A percentile compares a stretch with the other conserved stretches of the same genome.
Conservation (phyloP, 2,797 vertebrate genomes). For the Crocodylus rhombifer region DNA sequence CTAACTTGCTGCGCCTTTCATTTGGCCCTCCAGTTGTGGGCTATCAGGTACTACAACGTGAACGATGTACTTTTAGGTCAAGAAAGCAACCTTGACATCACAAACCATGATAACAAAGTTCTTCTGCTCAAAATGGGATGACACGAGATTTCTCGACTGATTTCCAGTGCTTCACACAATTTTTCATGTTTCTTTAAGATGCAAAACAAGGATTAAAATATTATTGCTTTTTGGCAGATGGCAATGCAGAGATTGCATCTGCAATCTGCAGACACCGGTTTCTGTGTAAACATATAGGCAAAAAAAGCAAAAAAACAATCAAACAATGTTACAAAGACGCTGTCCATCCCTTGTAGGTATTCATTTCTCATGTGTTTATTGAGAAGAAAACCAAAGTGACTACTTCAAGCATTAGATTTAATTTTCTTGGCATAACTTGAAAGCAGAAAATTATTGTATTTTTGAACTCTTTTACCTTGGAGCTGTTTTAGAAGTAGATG, state of each 20-base stretch:
- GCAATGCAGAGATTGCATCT: background rate
- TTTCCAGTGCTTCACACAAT: background rate
- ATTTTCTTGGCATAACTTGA: background rate
- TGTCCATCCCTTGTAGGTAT: accelerated
- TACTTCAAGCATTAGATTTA: accelerated
- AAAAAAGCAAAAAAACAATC: background rate
- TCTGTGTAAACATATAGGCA: accelerated
- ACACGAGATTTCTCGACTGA: too few relatives aligned
- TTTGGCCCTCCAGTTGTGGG: background rate
- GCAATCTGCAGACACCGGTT: background rate
- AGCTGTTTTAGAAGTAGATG: background rate
- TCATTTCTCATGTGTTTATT: background rate
- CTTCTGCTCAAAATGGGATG: background rate
- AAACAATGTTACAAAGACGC: accelerated
- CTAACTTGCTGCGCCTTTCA: background rate
- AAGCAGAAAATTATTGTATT: background rate
- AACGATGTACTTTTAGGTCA: accelerated
- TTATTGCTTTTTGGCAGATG: background rate
- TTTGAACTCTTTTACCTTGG: background rate
- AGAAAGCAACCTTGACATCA: accelerated
- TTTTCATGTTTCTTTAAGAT: background rate
- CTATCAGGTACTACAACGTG: background rate
- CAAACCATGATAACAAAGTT: background rate
- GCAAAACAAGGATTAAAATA: background rate
- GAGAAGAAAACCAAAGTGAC: background rate